Evolutionary conservation across 2,888 invertebrate genomes (phyloP), one percentile per base, ranked within the genome.

Genomic region (Pheosia gnoma): DNA sequence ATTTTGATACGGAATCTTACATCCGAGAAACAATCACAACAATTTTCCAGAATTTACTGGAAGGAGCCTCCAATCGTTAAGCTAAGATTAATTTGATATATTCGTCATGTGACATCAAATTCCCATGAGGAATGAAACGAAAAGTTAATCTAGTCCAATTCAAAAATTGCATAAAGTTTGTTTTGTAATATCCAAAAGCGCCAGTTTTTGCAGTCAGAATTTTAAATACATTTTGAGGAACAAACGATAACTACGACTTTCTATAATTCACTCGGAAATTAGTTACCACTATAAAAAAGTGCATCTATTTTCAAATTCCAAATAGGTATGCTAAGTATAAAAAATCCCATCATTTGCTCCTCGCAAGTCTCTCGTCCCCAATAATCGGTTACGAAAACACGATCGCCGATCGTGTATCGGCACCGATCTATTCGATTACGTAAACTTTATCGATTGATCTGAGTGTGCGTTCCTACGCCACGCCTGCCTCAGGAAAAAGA

Each of bases 401-500:
- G 69, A 70, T 59, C 68, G 36, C 49, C 55, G 61, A 73, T 66
- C 70, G 70, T 54, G 52, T 54, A 53, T 72, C 72, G 70, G 65
- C 67, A 61, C 72, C 53, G 63, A 59, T 64, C 71, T 59, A 57
- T 57, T 68, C 81, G 74, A 79, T 86, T 74, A 88, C 86, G 79
- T 85, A 90, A 91, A 90, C 91, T 85, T 93, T 91, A 93, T 90
- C 92, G 91, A 93, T 93, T 93, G 90, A 93, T 93, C 91, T 90
- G 93, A 93, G 93, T 92, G 92, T 91, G 92, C 93, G 92, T 92
- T 92, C 90, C 90, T 86, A 85, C 93, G 91, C 91, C 93, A 89
- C 93, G 93, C 93, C 88, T 89, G 88, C 92, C 85, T 85, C 94
- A 96, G 96, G 96, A 97, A 97, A 95, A 97, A 97, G 95, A 97